Conservation (phyloP, 2,797 vertebrate genomes). For the Lacerta agilis region DNA sequence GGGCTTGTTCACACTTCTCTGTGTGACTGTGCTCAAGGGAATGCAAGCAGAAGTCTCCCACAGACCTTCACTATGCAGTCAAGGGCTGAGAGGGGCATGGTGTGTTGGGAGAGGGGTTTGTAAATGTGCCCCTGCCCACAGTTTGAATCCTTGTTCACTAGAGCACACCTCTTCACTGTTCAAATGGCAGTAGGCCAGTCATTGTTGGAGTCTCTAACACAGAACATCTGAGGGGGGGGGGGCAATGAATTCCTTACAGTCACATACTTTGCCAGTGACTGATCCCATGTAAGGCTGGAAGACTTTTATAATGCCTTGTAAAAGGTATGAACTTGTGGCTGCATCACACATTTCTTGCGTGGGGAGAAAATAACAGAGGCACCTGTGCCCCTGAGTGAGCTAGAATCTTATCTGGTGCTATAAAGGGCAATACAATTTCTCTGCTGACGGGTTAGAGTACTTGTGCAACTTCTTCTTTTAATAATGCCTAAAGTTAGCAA, state of each 20-base stretch:
- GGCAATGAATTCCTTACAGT: neutral
- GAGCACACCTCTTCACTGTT: neutral
- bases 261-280: neutral
- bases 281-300: neutral
- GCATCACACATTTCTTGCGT: too few relatives aligned
- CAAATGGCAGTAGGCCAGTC: neutral
- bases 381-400: neutral
- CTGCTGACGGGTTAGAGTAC: neutral
- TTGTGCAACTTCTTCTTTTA: too few relatives aligned
- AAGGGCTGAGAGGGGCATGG: too few relatives aligned
- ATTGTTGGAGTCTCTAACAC: neutral
- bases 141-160: too few relatives aligned
- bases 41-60: too few relatives aligned
- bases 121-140: too few relatives aligned
- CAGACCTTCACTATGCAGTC: too few relatives aligned
- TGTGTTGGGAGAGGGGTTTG: too few relatives aligned
- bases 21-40: too few relatives aligned
- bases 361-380: neutral
- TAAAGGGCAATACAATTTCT: neutral
- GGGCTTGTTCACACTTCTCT: too few relatives aligned
- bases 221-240: neutral
- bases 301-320: neutral
- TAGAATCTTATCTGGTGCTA: neutral
- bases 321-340: too few relatives aligned
- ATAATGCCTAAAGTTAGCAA: too few relatives aligned